A percentile compares a stretch with the other conserved stretches of the same genome.
Evolutionary conservation across 2,113 vertebrate genomes (phyloP).

Genomic region (Elaphurus davidianus): DNA sequence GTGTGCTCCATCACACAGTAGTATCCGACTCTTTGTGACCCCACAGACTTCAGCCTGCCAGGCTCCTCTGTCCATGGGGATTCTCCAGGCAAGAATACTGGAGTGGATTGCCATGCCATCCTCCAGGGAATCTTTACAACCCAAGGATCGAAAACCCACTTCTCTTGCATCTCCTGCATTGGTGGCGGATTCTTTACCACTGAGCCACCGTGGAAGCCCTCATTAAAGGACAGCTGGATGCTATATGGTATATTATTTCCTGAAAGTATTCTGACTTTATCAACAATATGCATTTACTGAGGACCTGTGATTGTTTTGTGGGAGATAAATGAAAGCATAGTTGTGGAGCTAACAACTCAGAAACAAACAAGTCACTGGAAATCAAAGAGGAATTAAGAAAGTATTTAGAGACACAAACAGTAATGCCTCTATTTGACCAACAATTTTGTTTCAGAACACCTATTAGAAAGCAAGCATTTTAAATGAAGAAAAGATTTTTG

Average conservation of each 20-base stretch:
- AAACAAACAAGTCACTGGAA: constrained; percentile 19
- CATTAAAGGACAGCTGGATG: neutral
- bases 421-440: neutral
- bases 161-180: too few relatives aligned
- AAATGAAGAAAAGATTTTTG: neutral
- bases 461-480: neutral
- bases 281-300: neutral
- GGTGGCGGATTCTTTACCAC: too few relatives aligned
- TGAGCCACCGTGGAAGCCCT: neutral
- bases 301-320: neutral
- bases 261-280: neutral
- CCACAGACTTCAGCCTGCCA: too few relatives aligned
- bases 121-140: too few relatives aligned
- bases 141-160: too few relatives aligned
- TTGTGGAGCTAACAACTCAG: neutral
- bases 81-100: too few relatives aligned
- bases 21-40: too few relatives aligned
- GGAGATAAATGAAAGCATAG: neutral
- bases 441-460: neutral
- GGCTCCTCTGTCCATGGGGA: too few relatives aligned
- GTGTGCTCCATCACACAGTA: neutral
- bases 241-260: neutral
- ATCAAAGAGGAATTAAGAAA: neutral
- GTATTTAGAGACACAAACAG: neutral
- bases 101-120: too few relatives aligned